A percentile compares a stretch with the other conserved stretches of the same genome.
These are phyloP conservation scores for Poecilia gillii DNA, from an alignment of 2,797 vertebrate genomes.

Conservation along the genomic window DNA sequence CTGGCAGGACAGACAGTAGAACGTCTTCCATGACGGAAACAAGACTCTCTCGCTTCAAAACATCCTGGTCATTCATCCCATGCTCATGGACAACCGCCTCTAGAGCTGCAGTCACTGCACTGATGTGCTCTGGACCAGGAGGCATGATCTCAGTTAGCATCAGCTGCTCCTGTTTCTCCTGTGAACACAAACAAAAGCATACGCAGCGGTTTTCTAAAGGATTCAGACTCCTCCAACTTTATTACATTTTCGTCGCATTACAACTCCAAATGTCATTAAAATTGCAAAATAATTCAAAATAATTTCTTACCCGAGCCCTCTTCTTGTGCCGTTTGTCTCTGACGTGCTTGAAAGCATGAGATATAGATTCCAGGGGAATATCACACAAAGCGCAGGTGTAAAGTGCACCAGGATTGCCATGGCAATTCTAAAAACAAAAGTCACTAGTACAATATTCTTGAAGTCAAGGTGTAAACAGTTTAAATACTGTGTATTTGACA, in stretches of 20 bases:
- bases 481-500: not conserved
- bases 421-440: slow-evolving; percentile 77
- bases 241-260: not conserved
- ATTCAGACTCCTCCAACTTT: not conserved
- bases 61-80: slow-evolving; percentile 85
- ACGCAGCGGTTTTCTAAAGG: not conserved
- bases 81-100: slow-evolving; percentile 82
- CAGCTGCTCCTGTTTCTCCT: slow-evolving; percentile 90
- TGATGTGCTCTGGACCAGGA: slow-evolving; percentile 84
- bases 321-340: slow-evolving; percentile 93
- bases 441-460: not conserved
- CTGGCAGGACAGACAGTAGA: slow-evolving; percentile 86
- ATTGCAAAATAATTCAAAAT: not conserved
- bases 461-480: not conserved
- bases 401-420: slow-evolving; percentile 84
- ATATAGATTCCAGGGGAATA: slow-evolving; percentile 86
- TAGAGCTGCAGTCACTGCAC: slow-evolving; percentile 82
- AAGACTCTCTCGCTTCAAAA: slow-evolving; percentile 81
- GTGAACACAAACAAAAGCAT: slow-evolving; percentile 15
- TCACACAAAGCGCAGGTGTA: slow-evolving; percentile 90
- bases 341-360: slow-evolving; percentile 88
- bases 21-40: slow-evolving; percentile 86
- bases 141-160: slow-evolving; percentile 87
- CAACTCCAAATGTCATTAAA: not conserved
- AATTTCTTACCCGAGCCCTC: slow-evolving; percentile 83